Base-by-base conservation (phyloP, 1,140 invertebrate species). In the Centruroides vittatus region DNA sequence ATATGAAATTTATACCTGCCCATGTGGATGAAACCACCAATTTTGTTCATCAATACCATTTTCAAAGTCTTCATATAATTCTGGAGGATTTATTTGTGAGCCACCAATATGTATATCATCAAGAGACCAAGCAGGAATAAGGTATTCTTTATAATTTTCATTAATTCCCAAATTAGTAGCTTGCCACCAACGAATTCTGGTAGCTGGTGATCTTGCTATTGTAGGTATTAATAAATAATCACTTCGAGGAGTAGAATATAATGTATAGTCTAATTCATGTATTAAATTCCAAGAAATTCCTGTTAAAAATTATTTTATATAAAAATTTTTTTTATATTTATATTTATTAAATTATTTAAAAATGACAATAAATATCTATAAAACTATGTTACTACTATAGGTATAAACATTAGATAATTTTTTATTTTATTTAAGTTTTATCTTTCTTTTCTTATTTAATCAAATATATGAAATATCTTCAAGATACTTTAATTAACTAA, bases 101-200 rank as follows among this genome's bases (percentile, higher is more conserved):
- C 75, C 75, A 34, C 74, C 76, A 56, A 78, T 74, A 57, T 70
- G 73, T 35, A 78, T 71, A 66, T 78, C 68, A 63, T 78, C 76
- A 8, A 78, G 52, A 11, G 73, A 68, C 73, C 76, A 76, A 13
- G 70, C 67, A 13, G 73, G 70, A 6, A 67, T 61, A 13, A 67
- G 59, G 8, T 5, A 41, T 41, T 41, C 41, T 41, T 41, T 41
- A 41, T 41, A 41, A 23, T 63, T 58, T 36, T 55, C 61, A n/a
- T 57, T 58, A 35, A 53, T 59, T 54, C 57, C 58, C 61, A 65
- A 55, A 55, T 60, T 51, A 12, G 60, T 57, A 4, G 69, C 66
- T 58, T 75, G 73, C 69, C 70, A 72, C 73, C 73, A 77, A 53
- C 75, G 69, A 11, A 76, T 65, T 6, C 68, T 62, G 11, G 75